Percentiles rank a stretch among this genome's conserved stretches.
phyloP scores from a whole-genome alignment of 2,888 invertebrate species.

The Formica aserva region DNA sequence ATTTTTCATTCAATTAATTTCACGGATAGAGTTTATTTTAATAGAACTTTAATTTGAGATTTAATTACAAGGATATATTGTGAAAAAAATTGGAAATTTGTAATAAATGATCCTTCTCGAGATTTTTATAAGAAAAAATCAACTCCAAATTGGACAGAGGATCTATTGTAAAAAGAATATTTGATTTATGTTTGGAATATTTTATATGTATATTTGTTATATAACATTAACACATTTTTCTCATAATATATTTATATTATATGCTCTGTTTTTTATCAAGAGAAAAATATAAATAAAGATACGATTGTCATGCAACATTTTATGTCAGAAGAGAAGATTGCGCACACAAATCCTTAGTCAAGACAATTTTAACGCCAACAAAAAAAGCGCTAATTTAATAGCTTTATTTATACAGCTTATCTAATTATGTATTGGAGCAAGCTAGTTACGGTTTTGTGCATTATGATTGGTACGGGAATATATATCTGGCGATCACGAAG shows the following conservation, averaged over 20 bases:
- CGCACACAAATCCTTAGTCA: not conserved
- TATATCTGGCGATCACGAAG: not conserved
- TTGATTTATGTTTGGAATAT: not conserved
- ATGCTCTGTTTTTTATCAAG: not conserved
- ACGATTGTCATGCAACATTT: not conserved
- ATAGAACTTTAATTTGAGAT: too few species aligned
- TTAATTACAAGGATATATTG: not conserved
- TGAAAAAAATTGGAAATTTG: not conserved
- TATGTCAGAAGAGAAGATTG: not conserved
- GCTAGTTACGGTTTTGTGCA: constrained; percentile 5
- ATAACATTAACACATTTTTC: not conserved
- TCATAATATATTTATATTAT: not conserved
- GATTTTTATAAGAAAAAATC: not conserved
- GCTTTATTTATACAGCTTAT: not conserved
- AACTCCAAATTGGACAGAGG: not conserved
- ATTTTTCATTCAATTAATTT: too few species aligned
- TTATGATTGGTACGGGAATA: constrained; percentile 4
- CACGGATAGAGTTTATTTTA: too few species aligned
- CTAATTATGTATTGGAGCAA: constrained; percentile 18
- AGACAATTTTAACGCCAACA: not conserved
- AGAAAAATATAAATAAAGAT: not conserved
- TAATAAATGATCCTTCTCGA: not conserved
- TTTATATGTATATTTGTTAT: not conserved
- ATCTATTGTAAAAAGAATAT: not conserved
- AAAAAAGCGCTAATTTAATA: not conserved